Conservation (phyloP, 2,797 vertebrate species). For the Oophaga sylvatica region DNA sequence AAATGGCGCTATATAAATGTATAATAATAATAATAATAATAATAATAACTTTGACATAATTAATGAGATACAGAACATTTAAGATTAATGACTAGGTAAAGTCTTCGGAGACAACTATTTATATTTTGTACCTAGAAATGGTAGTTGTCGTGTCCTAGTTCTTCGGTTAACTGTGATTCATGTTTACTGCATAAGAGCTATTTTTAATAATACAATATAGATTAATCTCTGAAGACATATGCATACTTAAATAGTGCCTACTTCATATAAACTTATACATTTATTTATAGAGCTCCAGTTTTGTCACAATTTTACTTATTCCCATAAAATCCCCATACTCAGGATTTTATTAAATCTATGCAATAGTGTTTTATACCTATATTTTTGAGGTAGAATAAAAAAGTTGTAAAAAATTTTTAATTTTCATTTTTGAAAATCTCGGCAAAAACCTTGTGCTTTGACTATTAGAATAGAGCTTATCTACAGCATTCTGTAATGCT, state of each 20-base stretch:
- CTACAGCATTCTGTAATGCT: too few relatives aligned
- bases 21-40: too few relatives aligned
- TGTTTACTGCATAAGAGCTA: slow-evolving; percentile 48
- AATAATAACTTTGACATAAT: slow-evolving; percentile 41
- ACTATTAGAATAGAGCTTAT: too few relatives aligned
- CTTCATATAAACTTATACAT: slow-evolving; percentile 42
- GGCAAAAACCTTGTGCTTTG: too few relatives aligned
- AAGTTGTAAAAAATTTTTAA: background rate
- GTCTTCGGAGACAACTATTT: slow-evolving; percentile 51
- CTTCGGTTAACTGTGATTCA: slow-evolving; percentile 54
- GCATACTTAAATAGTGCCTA: slow-evolving; percentile 46
- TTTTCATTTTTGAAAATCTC: too few relatives aligned
- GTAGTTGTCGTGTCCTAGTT: slow-evolving; percentile 49
- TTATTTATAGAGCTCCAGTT: slow-evolving; percentile 39
- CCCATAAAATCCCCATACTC: background rate
- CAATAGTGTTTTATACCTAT: background rate
- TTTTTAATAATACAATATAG: slow-evolving; percentile 51
- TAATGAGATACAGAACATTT: slow-evolving; percentile 25
- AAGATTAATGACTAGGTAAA: slow-evolving; percentile 54
- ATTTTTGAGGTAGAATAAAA: background rate
- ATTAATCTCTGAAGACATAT: slow-evolving; percentile 53
- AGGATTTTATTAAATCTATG: slow-evolving; percentile 8
- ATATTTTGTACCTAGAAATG: slow-evolving; percentile 44
- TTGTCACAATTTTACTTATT: slow-evolving; percentile 13
- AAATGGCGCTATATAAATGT: too few relatives aligned